Evolutionary conservation across 2,797 vertebrate species (phyloP).

Genomic region (Poeciliopsis presidionis): DNA sequence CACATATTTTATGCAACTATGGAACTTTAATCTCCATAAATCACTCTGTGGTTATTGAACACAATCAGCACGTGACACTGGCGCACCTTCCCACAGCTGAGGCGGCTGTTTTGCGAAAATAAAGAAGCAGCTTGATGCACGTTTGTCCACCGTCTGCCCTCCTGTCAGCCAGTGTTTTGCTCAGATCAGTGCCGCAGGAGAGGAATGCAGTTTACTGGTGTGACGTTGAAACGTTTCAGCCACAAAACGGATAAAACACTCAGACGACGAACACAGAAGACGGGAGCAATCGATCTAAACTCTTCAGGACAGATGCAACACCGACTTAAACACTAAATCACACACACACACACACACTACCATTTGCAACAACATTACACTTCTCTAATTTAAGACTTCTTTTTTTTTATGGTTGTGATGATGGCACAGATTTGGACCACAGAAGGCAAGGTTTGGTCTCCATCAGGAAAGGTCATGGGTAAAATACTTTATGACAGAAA

Average conservation of each 20-base stretch:
- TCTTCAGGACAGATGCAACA: constrained; percentile 18
- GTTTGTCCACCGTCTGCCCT: constrained; percentile 29
- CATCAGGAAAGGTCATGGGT: constrained; percentile 14
- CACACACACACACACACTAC: constrained; percentile 15
- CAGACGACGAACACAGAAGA: constrained; percentile 51
- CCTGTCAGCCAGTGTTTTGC: constrained; percentile 45
- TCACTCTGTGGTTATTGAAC: constrained; percentile 32
- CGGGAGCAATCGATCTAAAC: constrained; percentile 33
- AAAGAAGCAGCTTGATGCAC: constrained; percentile 44
- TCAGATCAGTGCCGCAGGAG: constrained; percentile 56
- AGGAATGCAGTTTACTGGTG: constrained; percentile 58
- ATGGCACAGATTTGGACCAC: constrained; percentile 44
- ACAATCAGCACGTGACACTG: constrained; percentile 26
- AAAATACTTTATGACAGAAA: neutral
- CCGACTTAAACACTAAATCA: constrained; percentile 41
- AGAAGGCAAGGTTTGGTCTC: constrained; percentile 72
- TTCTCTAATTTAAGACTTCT: constrained; percentile 57
- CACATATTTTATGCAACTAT: constrained; percentile 57
- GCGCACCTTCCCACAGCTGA: constrained; percentile 39
- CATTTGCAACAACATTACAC: neutral
- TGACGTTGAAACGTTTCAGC: constrained; percentile 39
- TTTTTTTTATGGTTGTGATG: constrained; percentile 1
- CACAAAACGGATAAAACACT: constrained; percentile 35
- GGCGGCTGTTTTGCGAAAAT: constrained; percentile 25
- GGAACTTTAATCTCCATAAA: constrained; percentile 47